These are phyloP conservation scores for Marmota flaviventris DNA, from an alignment of 2,113 vertebrate species.

Conservation along the genomic window DNA sequence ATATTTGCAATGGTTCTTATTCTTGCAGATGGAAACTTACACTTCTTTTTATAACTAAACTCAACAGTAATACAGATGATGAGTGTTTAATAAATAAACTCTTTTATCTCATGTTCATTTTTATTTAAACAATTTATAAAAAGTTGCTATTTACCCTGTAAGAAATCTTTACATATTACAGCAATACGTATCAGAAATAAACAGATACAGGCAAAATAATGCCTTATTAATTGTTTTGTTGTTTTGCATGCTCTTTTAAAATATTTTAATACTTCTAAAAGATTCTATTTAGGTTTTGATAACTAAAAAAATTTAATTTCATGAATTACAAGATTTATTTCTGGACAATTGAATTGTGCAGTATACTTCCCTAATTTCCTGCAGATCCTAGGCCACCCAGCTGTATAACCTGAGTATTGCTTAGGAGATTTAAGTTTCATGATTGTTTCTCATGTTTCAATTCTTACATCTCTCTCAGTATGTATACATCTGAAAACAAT, in stretches of 20 bases:
- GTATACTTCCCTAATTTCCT: neutral
- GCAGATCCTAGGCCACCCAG: neutral
- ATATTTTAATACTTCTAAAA: neutral
- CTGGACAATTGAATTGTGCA: neutral
- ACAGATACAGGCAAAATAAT: neutral
- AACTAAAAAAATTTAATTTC: neutral
- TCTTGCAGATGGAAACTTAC: neutral
- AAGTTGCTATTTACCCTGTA: neutral
- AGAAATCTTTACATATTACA: neutral
- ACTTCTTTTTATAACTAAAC: neutral
- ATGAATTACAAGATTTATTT: neutral
- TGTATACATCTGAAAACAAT: neutral
- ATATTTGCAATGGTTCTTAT: neutral
- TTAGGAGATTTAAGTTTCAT: neutral
- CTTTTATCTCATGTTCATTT: neutral
- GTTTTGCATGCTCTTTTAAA: neutral
- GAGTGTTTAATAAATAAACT: neutral
- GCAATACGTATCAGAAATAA: neutral
- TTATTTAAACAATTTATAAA: constrained; percentile 9
- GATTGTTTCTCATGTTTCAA: neutral
- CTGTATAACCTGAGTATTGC: neutral
- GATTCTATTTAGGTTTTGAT: neutral
- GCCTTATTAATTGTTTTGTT: neutral
- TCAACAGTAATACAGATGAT: neutral
- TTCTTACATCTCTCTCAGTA: neutral